phyloP scores from a whole-genome alignment of 2,888 invertebrate species.

The Clitarchus hookeri region DNA sequence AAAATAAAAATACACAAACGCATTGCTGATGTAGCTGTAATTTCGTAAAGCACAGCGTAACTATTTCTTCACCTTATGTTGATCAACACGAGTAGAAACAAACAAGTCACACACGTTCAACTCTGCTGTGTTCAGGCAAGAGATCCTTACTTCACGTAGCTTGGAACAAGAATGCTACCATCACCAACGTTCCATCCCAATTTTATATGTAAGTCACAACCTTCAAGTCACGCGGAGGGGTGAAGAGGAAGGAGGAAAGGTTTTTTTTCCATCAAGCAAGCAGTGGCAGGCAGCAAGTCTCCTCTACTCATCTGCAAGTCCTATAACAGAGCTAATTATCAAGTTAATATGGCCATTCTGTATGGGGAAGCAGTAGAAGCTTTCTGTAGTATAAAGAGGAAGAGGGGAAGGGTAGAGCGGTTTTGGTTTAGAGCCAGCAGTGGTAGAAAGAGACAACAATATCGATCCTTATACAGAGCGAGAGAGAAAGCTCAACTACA shows the following conservation, averaged over 20 bases:
- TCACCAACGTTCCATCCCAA: conserved; percentile 47
- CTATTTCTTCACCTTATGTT: no score
- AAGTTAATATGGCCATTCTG: conserved; percentile 85
- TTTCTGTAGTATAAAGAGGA: conserved; percentile 45
- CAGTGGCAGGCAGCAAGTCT: conserved; percentile 35
- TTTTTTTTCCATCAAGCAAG: conserved; percentile 45
- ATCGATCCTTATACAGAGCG: conserved; percentile 36
- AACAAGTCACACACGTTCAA: no score
- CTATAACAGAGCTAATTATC: conserved; percentile 88
- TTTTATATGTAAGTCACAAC: conserved; percentile 52
- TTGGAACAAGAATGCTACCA: conserved; percentile 50
- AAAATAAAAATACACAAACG: no score
- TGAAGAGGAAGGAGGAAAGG: conserved; percentile 43
- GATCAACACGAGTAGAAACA: no score
- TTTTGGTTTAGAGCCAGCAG: conserved; percentile 43
- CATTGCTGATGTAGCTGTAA: no score
- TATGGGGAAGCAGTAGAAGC: conserved; percentile 56
- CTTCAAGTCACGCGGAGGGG: conserved; percentile 40
- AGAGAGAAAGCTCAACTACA: conserved; percentile 57
- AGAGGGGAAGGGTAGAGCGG: conserved; percentile 44
- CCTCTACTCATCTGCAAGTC: conserved; percentile 79
- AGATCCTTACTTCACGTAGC: conserved; percentile 38
- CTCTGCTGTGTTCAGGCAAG: not conserved
- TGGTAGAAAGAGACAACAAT: conserved; percentile 47
- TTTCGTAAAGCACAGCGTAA: no score